Evolutionary conservation across 2,888 invertebrate species (phyloP).

Genomic region (Thumatha senex): DNA sequence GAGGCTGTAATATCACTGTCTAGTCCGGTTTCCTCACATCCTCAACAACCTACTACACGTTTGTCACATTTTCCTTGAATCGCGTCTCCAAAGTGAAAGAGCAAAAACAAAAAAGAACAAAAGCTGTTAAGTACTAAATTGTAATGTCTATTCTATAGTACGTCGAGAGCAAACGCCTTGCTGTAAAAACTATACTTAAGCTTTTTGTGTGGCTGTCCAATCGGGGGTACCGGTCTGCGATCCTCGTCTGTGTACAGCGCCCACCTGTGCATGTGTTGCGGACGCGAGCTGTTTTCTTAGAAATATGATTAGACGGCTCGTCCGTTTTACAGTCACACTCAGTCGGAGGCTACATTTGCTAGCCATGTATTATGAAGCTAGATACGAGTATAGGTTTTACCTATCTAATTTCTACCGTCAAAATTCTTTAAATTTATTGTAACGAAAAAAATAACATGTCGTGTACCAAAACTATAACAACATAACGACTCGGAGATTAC

Average conservation of each 20-base stretch:
- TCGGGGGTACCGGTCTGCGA: background rate
- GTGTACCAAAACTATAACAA: no score
- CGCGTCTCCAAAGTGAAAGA: background rate
- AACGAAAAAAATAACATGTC: no score
- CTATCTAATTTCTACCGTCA: no score
- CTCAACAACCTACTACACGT: no score
- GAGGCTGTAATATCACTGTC: no score
- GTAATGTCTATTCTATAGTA: background rate
- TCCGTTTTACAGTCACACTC: background rate
- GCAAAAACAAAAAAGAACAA: background rate
- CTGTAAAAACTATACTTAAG: constrained; percentile 1
- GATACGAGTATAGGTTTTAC: no score
- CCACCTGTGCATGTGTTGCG: background rate
- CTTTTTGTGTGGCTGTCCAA: background rate
- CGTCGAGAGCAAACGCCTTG: background rate
- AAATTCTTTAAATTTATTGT: no score
- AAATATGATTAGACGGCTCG: background rate
- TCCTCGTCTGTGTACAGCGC: background rate
- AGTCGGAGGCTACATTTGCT: no score
- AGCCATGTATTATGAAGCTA: no score
- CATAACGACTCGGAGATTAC: no score
- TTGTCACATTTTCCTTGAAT: no score
- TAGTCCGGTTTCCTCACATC: no score
- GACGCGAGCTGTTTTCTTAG: background rate
- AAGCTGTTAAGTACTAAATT: background rate